Evolutionary conservation across 2,888 invertebrate genomes (phyloP).

Genomic region (Xestia xanthographa): DNA sequence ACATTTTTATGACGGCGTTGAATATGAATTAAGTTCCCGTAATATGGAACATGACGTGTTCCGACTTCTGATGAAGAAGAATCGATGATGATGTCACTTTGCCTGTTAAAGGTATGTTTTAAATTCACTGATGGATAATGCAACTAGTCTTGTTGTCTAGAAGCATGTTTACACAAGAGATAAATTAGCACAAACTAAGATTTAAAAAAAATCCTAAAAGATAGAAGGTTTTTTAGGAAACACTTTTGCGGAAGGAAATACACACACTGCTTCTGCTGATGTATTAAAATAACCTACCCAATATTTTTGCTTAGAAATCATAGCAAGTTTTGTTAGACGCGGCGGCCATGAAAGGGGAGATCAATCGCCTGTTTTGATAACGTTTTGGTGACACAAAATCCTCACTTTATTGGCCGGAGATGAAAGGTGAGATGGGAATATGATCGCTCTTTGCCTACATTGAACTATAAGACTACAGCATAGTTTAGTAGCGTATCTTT

Average conservation of each 20-base stretch:
- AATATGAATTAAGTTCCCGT: conserved; percentile 51
- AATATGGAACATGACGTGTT: conserved; percentile 37
- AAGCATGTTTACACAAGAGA: no score
- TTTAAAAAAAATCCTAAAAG: no score
- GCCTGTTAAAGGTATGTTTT: background rate
- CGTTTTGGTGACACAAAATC: background rate
- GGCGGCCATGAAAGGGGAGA: background rate
- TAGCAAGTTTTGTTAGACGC: background rate
- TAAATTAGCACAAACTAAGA: background rate
- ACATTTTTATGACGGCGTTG: conserved; percentile 47
- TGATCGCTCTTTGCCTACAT: background rate
- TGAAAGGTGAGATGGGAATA: conserved; percentile 8
- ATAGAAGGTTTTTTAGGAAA: background rate
- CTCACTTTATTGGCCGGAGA: conserved; percentile 5
- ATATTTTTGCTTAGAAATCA: background rate
- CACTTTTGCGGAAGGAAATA: background rate
- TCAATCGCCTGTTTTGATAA: conserved; percentile 1
- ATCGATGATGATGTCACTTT: conserved; percentile 35
- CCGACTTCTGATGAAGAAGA: conserved; percentile 44
- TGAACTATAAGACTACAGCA: background rate
- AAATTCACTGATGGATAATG: background rate
- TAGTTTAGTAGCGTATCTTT: background rate
- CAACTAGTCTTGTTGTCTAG: background rate
- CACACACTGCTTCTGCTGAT: background rate
- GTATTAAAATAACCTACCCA: background rate